Evolutionary conservation across 2,797 vertebrate genomes (phyloP).

Genomic region (Oreochromis mossambicus): DNA sequence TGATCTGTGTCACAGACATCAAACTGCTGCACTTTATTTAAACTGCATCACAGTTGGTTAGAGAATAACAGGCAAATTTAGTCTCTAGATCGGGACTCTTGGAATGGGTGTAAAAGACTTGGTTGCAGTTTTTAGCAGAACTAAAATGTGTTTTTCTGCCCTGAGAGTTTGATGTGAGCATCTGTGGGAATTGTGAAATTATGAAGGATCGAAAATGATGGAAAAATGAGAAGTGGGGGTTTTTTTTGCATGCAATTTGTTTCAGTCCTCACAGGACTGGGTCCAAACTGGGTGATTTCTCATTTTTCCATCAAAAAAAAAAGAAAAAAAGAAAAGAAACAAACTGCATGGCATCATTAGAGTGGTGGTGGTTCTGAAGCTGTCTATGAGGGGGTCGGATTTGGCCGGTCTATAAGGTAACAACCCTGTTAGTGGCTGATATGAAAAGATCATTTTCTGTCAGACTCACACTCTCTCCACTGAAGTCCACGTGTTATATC

Average conservation of each 20-base stretch:
- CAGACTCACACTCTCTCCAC: background rate
- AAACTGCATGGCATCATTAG: background rate
- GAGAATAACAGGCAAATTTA: background rate
- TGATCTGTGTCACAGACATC: background rate
- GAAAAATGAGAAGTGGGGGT: background rate
- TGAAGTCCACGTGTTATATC: background rate
- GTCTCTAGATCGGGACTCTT: background rate
- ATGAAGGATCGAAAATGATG: background rate
- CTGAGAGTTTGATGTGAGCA: background rate
- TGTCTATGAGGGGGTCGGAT: background rate
- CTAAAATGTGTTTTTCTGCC: background rate
- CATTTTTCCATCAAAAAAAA: background rate
- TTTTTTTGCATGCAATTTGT: background rate
- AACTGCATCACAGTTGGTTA: background rate
- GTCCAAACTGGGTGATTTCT: background rate
- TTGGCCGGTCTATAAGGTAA: background rate
- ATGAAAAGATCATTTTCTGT: background rate
- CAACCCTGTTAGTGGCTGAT: background rate
- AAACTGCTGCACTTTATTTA: background rate
- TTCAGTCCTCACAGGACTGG: background rate
- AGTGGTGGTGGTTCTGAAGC: background rate
- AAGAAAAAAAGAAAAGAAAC: background rate
- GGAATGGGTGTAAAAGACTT: background rate
- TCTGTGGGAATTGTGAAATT: background rate
- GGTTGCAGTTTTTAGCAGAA: background rate